phyloP scores from a whole-genome alignment of 2,888 invertebrate genomes.

The Drosophila siamana region DNA sequence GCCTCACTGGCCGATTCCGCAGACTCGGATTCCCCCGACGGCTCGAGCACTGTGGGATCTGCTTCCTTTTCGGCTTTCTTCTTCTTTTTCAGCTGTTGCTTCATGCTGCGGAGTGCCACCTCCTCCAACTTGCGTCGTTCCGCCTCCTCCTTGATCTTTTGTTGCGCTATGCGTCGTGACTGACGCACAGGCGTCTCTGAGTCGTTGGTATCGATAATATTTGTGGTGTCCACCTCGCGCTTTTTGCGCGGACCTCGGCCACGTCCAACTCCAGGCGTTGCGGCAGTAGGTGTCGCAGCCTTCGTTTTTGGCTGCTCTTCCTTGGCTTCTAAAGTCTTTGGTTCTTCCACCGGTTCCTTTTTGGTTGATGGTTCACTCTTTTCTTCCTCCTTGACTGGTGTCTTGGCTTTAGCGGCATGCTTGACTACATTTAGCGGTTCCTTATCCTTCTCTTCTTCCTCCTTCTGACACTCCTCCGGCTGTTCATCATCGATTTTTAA shows the following conservation, averaged over 20 bases:
- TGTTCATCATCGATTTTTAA: constrained; percentile 30
- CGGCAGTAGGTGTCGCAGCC: constrained; percentile 12
- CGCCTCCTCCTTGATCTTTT: constrained; percentile 94
- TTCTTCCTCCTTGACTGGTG: constrained; percentile 23
- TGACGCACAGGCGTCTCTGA: constrained; percentile 88
- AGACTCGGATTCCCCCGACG: constrained; percentile 74
- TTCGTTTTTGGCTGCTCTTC: constrained; percentile 27
- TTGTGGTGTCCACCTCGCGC: constrained; percentile 83
- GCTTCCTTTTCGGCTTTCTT: constrained; percentile 84
- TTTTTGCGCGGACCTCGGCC: constrained; percentile 78
- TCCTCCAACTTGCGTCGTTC: constrained; percentile 91
- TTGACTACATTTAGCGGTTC: constrained; percentile 4
- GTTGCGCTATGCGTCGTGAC: constrained; percentile 93
- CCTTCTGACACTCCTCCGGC: constrained; percentile 12
- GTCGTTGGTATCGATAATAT: constrained; percentile 82
- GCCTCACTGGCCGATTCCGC: constrained; percentile 80
- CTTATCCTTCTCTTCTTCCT: constrained; percentile 6
- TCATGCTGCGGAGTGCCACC: constrained; percentile 89
- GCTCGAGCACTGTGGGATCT: constrained; percentile 80
- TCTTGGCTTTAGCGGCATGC: constrained; percentile 20
- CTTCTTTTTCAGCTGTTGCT: constrained; percentile 88
- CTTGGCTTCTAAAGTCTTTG: constrained; percentile 31
- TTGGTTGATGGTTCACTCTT: constrained; percentile 1
- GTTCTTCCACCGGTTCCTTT: constrained; percentile 17
- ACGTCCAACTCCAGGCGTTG: constrained; percentile 49